Conservation (phyloP, 1,140 invertebrate genomes). For the Oreohelix idahoensis region DNA sequence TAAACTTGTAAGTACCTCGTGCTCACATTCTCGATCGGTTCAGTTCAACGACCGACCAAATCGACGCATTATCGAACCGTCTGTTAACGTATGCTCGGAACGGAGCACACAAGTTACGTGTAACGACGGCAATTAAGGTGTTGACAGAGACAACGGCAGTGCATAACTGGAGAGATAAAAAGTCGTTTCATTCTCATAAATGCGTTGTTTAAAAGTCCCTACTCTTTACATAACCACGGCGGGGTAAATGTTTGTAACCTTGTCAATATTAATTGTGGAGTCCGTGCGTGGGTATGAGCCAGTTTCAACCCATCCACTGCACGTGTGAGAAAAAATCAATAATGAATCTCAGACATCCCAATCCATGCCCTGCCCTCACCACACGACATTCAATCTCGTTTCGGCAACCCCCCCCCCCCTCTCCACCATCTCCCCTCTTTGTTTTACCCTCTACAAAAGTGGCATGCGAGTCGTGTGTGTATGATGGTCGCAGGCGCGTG, state of each 20-base stretch:
- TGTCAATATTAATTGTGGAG: background rate
- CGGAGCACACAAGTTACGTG: background rate
- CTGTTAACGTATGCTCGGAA: background rate
- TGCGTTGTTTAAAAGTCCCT: background rate
- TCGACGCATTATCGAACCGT: background rate
- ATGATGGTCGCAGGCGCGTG: background rate
- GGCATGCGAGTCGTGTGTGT: background rate
- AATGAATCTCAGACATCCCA: constrained; percentile 19
- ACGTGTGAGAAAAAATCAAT: constrained; percentile 22
- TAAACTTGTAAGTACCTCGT: background rate
- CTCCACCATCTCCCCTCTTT: too few relatives aligned
- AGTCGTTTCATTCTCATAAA: background rate
- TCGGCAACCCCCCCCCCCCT: background rate
- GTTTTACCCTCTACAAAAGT: background rate
- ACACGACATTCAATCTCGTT: constrained; percentile 3
- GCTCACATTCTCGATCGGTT: background rate
- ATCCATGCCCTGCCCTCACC: background rate
- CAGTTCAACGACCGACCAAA: background rate
- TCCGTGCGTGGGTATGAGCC: background rate
- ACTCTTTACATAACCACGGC: background rate
- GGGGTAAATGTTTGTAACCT: background rate
- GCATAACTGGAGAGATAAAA: background rate
- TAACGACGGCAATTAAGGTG: background rate
- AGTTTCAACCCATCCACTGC: background rate
- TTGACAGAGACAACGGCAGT: background rate